Base-by-base conservation (phyloP, 2,113 vertebrate genomes). In the Oxyruncus cristatus region DNA sequence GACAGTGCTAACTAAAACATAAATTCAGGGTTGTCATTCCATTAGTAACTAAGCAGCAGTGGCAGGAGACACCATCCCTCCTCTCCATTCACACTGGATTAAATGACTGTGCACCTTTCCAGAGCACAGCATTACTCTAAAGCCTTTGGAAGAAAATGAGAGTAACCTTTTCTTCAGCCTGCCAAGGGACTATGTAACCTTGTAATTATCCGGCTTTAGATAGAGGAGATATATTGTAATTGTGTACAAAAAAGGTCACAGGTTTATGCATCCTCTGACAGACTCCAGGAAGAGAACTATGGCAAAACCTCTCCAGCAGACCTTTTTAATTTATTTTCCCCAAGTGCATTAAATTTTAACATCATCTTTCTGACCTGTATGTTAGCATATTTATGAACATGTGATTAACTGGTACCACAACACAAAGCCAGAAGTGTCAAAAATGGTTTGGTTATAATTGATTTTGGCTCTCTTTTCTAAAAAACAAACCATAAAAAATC, bases 121-220 rank as follows among this genome's bases (percentile, higher is more conserved):
- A 97, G 85, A 3, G 4, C 80, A 90, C 77, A 95, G 83, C 79
- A 59, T 91, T 93, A 82, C 92, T 97, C 83, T 87, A 83, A 71
- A 94, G 80, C 76, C 93, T 87, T 87, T 78, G 72, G 91, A 97
- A 97, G 93, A 92, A 98, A 98, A 97, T 95, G 89, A 97, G 95
- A 97, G 59, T 94, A 98, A 98, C 96, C 96, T 96, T 97, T 98
- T 95, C 97, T 97, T 97, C 93, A 96, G 92, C 92, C 96, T 98
- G 96, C 93, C 97, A 97, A 97, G 82, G 89, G 88, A 97, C 97
- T 94, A 73, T 52, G 41, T 97, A 98, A 98, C 95, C 97, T 97
- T 98, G 94, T 97, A 98, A 98, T 98, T 98, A 98, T 94, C 95
- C 8, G 3, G 93, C 96, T 97, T 97, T 95, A 97, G 97, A 98